Conservation (phyloP, 2,888 invertebrate species). For the Diachrysia chrysitis region DNA sequence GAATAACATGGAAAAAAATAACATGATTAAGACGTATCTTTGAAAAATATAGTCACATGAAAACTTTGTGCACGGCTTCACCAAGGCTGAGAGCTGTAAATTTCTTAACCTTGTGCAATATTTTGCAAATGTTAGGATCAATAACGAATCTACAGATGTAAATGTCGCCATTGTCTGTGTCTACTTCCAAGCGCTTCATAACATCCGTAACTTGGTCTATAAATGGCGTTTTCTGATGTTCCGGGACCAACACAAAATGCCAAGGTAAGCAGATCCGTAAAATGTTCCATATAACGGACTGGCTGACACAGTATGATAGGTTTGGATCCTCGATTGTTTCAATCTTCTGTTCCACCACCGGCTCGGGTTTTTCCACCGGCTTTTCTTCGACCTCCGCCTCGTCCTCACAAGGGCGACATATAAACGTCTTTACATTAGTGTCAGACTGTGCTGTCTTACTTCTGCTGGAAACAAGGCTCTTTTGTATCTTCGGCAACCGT, state of each 20-base stretch:
- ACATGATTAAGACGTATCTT: conserved; percentile 3
- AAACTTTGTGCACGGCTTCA: conserved; percentile 71
- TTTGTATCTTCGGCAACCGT: conserved; percentile 67
- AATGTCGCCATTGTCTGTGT: conserved; percentile 80
- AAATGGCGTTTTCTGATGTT: conserved; percentile 72
- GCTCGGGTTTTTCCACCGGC: conserved; percentile 64
- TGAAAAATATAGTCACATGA: conserved; percentile 32
- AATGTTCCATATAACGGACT: conserved; percentile 80
- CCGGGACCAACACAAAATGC: conserved; percentile 77
- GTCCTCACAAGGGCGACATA: conserved; percentile 79
- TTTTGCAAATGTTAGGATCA: conserved; percentile 74
- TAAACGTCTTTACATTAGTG: conserved; percentile 73
- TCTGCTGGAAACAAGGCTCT: conserved; percentile 52
- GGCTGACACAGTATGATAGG: conserved; percentile 76
- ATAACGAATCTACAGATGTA: conserved; percentile 78
- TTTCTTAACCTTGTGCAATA: conserved; percentile 79
- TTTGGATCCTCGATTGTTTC: conserved; percentile 71
- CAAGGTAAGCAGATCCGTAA: conserved; percentile 80
- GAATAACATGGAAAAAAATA: conserved; percentile 8
- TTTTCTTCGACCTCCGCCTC: conserved; percentile 68
- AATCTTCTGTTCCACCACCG: conserved; percentile 70
- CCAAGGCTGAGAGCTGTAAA: conserved; percentile 75
- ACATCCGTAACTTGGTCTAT: conserved; percentile 68
- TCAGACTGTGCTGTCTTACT: conserved; percentile 71
- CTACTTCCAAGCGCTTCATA: conserved; percentile 71